Evolutionary conservation across 2,888 invertebrate genomes (phyloP).

Genomic region (Chaetogeoica ovagalla): DNA sequence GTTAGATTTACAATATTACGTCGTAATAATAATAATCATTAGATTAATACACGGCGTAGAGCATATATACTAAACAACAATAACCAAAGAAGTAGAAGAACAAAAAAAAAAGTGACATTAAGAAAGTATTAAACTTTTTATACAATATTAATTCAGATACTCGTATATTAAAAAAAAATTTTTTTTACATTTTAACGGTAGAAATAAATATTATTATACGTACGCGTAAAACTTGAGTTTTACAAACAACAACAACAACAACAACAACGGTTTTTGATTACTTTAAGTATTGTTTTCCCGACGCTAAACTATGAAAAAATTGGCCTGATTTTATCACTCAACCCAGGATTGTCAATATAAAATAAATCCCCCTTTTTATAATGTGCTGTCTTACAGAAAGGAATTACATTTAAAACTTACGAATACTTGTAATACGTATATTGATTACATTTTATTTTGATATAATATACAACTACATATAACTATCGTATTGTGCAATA

Average conservation of each 20-base stretch:
- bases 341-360: slow-evolving; percentile 28
- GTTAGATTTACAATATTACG: too few species aligned
- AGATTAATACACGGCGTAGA: background rate
- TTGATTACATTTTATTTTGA: slow-evolving; percentile 6
- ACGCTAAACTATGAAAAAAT: slow-evolving; percentile 14
- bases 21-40: background rate
- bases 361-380: too few species aligned
- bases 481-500: background rate
- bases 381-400: too few species aligned
- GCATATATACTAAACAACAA: background rate
- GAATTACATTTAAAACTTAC: too few species aligned
- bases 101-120: slow-evolving; percentile 34
- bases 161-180: background rate
- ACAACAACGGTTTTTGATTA: slow-evolving; percentile 37
- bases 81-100: background rate
- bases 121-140: slow-evolving; percentile 32
- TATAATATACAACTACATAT: background rate
- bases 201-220: slow-evolving; percentile 8
- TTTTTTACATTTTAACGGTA: background rate
- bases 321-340: slow-evolving; percentile 40
- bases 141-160: background rate
- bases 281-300: slow-evolving; percentile 14
- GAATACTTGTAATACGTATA: background rate
- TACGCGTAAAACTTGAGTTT: slow-evolving; percentile 24
- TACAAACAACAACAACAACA: slow-evolving; percentile 31